Evolutionary conservation across 2,888 invertebrate genomes (phyloP).

Genomic region (Gastracanthus pulcherrimus): DNA sequence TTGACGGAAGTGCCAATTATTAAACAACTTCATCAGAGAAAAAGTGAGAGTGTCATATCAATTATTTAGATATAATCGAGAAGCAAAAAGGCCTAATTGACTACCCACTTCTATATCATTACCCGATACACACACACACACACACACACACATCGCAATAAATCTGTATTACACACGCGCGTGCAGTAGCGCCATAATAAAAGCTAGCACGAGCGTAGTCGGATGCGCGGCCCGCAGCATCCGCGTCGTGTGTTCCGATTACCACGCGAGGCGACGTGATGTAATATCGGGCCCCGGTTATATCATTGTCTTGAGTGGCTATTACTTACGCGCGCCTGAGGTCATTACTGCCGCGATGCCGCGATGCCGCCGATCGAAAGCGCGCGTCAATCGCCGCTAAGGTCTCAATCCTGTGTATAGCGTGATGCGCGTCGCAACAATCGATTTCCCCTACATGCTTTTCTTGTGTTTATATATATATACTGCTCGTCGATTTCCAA

Average conservation of each 20-base stretch:
- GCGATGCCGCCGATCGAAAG: no score
- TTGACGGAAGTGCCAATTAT: neutral
- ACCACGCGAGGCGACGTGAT: neutral
- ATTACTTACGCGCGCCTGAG: neutral
- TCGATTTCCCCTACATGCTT: neutral
- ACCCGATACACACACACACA: no score
- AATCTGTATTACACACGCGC: neutral
- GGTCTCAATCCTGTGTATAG: neutral
- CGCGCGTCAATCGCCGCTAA: no score
- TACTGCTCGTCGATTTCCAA: neutral
- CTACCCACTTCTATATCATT: neutral
- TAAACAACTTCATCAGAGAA: neutral
- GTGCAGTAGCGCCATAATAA: neutral
- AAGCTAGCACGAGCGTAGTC: neutral
- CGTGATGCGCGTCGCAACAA: neutral
- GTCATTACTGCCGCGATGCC: conserved; percentile 7
- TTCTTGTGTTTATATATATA: no score
- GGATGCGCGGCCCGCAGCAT: neutral
- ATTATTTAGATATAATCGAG: neutral
- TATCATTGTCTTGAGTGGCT: neutral
- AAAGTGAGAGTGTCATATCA: conserved; percentile 3
- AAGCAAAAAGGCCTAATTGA: neutral
- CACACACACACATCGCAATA: no score
- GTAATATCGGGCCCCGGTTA: neutral
- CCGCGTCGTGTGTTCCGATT: neutral